phyloP scores from a whole-genome alignment of 1,140 invertebrate genomes.

The Nephila pilipes region DNA sequence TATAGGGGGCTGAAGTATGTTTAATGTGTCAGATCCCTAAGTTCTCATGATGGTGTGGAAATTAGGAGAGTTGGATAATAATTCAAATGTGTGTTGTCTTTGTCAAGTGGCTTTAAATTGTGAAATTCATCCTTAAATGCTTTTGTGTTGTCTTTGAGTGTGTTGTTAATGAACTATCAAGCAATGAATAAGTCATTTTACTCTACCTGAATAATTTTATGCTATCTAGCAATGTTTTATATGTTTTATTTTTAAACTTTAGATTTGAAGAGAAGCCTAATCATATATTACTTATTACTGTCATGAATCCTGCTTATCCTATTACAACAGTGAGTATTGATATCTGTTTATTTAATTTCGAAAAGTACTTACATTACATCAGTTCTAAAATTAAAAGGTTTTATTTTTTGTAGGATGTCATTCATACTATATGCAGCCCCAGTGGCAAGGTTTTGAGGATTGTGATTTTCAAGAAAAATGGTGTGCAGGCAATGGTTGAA shows the following conservation, averaged over 20 bases:
- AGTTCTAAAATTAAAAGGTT: background rate
- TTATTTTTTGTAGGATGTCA: slow-evolving; percentile 90
- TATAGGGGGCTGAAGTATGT: no score
- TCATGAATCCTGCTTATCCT: slow-evolving; percentile 98
- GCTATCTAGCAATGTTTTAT: slow-evolving; percentile 37
- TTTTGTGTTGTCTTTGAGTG: no score
- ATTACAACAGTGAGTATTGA: slow-evolving; percentile 97
- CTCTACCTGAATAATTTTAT: slow-evolving; percentile 1
- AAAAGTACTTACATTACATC: no score
- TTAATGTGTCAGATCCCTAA: no score
- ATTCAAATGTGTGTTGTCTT: no score
- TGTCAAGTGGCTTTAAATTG: no score
- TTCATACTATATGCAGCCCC: slow-evolving; percentile 96
- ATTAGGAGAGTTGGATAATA: no score
- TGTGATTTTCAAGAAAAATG: slow-evolving; percentile 99
- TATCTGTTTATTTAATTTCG: background rate
- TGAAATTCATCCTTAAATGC: no score
- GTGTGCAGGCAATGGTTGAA: slow-evolving; percentile 99
- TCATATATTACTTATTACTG: slow-evolving; percentile 96
- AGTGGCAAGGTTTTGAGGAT: slow-evolving; percentile 98
- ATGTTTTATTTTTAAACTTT: slow-evolving; percentile 80
- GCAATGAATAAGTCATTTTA: no score
- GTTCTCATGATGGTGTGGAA: no score
- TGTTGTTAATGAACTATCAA: no score
- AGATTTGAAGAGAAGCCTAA: slow-evolving; percentile 86